Conservation (phyloP, 2,888 invertebrate genomes). For the Pristionchus entomophagus region DNA sequence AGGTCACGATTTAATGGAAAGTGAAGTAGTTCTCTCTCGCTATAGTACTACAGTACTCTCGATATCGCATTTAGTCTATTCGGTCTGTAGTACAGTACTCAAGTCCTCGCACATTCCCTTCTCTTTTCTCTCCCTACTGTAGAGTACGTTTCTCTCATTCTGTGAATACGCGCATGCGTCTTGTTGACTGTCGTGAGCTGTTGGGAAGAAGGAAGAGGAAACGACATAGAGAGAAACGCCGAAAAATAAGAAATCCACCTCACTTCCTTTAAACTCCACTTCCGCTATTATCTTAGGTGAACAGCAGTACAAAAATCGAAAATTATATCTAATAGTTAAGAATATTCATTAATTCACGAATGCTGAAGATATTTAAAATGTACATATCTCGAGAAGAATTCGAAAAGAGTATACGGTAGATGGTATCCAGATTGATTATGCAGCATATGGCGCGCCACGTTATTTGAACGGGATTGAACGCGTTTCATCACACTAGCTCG, state of each 20-base stretch:
- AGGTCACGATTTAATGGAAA: background rate
- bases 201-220: background rate
- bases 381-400: no score
- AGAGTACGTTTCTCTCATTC: background rate
- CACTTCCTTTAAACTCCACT: background rate
- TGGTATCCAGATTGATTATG: background rate
- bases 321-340: no score
- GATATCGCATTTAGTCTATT: background rate
- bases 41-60: slow-evolving; percentile 16
- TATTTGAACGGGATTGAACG: no score
- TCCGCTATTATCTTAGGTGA: background rate
- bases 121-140: background rate
- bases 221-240: background rate
- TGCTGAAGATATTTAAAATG: no score
- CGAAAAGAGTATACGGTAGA: no score
- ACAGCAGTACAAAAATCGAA: background rate
- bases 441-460: background rate
- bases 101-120: background rate
- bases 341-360: no score
- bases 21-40: background rate
- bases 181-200: slow-evolving; percentile 2
- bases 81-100: background rate
- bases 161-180: background rate
- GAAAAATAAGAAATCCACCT: background rate
- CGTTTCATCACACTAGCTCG: background rate